These are phyloP conservation scores for Balanococcus diminutus DNA, from an alignment of 2,888 invertebrate genomes.

Conservation along the genomic window DNA sequence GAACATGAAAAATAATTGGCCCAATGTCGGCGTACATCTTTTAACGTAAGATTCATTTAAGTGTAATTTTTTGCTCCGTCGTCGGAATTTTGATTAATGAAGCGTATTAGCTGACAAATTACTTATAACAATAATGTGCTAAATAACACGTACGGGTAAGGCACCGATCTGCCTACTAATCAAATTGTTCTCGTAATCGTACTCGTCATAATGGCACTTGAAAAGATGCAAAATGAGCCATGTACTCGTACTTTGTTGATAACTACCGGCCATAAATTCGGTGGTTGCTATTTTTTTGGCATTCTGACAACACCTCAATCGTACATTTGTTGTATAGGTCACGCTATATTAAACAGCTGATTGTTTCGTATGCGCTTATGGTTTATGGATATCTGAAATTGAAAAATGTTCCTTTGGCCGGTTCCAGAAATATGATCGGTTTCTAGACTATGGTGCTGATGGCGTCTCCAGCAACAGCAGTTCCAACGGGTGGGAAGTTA, in stretches of 20 bases:
- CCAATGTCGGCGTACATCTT: background rate
- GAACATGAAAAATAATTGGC: background rate
- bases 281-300: constrained; percentile 10
- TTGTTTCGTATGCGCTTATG: background rate
- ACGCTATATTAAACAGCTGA: constrained; percentile 47
- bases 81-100: constrained; percentile 7
- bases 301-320: constrained; percentile 44
- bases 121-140: background rate
- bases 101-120: background rate
- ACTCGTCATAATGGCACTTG: background rate
- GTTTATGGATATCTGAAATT: background rate
- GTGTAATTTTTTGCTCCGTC: background rate
- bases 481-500: background rate
- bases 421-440: background rate
- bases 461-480: background rate
- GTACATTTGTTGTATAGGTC: constrained; percentile 50
- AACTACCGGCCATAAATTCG: background rate
- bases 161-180: background rate
- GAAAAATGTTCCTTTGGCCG: background rate
- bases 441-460: background rate
- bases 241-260: background rate
- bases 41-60: background rate
- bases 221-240: background rate
- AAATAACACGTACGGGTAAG: background rate
- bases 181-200: background rate